Conservation (phyloP, 2,888 invertebrate species). For the Zygothrica quintamaculata region DNA sequence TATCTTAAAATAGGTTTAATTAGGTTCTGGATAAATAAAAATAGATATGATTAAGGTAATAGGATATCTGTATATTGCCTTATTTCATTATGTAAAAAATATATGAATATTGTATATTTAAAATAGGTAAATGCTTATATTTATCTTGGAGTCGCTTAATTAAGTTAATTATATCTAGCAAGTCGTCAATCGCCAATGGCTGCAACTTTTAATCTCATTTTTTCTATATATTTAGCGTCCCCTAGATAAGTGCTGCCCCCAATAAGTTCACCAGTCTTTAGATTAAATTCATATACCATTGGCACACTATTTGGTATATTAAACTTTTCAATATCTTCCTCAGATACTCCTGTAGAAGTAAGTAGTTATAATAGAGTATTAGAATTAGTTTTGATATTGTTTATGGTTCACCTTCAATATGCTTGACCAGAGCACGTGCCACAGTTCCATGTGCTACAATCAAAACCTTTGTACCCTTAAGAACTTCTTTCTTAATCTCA, state of each 20-base stretch:
- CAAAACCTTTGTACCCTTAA: constrained; percentile 90
- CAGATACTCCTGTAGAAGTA: constrained; percentile 86
- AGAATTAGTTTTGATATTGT: neutral
- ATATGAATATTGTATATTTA: too few relatives aligned
- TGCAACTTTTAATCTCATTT: constrained; percentile 91
- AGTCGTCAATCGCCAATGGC: constrained; percentile 88
- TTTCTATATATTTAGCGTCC: constrained; percentile 91
- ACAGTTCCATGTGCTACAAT: constrained; percentile 95
- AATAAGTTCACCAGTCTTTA: constrained; percentile 87
- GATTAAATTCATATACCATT: constrained; percentile 91
- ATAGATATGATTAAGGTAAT: too few relatives aligned
- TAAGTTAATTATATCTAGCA: neutral
- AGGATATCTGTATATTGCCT: too few relatives aligned
- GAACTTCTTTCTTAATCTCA: constrained; percentile 88
- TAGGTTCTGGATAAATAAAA: too few relatives aligned
- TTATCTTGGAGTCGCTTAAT: neutral
- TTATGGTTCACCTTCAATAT: constrained; percentile 88
- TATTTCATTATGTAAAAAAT: too few relatives aligned
- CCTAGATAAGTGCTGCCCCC: constrained; percentile 91
- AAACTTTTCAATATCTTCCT: constrained; percentile 90
- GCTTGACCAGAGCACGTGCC: constrained; percentile 93
- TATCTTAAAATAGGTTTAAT: too few relatives aligned
- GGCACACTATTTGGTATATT: constrained; percentile 93
- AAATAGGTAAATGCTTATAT: neutral
- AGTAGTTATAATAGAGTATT: too few relatives aligned